Evolutionary conservation across 2,113 vertebrate genomes (phyloP), one percentile per base, ranked within the genome.

Genomic region (Brachyhypopomus gauderio): DNA sequence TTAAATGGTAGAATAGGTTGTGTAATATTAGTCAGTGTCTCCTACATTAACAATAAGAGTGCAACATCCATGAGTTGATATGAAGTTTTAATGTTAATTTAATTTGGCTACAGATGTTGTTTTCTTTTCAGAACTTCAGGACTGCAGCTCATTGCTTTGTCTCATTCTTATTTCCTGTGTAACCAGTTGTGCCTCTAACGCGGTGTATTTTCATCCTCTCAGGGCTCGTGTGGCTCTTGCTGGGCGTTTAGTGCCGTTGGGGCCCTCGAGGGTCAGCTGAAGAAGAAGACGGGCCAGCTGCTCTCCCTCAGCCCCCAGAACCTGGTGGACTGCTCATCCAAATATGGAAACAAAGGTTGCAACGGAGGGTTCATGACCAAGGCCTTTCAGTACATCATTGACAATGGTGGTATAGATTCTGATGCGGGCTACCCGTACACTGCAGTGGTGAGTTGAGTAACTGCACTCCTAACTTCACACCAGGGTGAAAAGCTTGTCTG

Each of bases 171-270:
- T 48, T 48, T 48, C 6, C 9, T 48, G 45, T 11, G 12, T 14
- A 52, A 52, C 45, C 1, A 52, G 9, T 14, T 52, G 45, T 52
- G 45, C 11, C 8, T 52, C 14, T 52, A 52, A 11, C 9, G 11
- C 12, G 12, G 9, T 52, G 14, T 0, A 3, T 52, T 30, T 45
- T 17, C 56, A 0, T 81, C 3, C 30, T 81, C 0, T 7, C 48
- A 95, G 94, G 92, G 93, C 2, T 5, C 83, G 0, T 95, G 94
- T 78, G 93, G 93, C 17, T 92, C 93, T 3, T 94, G 94, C 80
- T 95, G 94, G 93, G 93, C 94, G 3, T 95, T 95, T 84, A 94
- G 94, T 58, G 87, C 91, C 6, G 92, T 72, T 0, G 94, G 93
- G 27, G 91, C 94, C 48, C 86, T 95, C 64, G 94, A 95, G 85